phyloP scores from a whole-genome alignment of 2,888 invertebrate species.

The Cheilosia variabilis region DNA sequence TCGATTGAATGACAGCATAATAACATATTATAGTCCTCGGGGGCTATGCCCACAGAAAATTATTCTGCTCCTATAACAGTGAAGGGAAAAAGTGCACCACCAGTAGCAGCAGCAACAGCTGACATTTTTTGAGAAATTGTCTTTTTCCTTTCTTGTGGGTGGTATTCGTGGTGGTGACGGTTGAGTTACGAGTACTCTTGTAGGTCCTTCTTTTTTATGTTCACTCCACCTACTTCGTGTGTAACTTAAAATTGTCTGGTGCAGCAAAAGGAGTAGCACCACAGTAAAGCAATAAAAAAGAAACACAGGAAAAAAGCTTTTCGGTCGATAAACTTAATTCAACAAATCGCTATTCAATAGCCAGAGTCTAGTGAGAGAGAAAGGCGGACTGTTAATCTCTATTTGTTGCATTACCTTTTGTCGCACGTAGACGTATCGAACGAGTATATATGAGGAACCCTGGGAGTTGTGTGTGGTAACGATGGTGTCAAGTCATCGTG shows the following conservation, averaged over 20 bases:
- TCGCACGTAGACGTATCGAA: neutral
- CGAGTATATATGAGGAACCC: neutral
- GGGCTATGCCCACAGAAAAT: conserved; percentile 40
- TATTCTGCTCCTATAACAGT: conserved; percentile 5
- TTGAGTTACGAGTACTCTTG: neutral
- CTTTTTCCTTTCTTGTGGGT: conserved; percentile 22
- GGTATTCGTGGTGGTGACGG: neutral
- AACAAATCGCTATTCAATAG: conserved; percentile 54
- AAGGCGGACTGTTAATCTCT: conserved; percentile 17
- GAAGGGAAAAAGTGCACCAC: conserved; percentile 23
- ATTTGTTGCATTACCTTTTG: conserved; percentile 38
- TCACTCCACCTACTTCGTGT: conserved; percentile 19
- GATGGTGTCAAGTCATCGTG: conserved; percentile 22
- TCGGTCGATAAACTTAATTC: conserved; percentile 49
- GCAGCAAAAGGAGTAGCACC: conserved; percentile 12
- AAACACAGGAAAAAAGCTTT: neutral
- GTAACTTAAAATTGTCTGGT: conserved; percentile 30
- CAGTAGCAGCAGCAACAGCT: conserved; percentile 25
- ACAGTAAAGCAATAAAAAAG: neutral
- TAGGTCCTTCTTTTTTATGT: conserved; percentile 6
- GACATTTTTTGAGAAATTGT: conserved; percentile 27
- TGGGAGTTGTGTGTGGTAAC: conserved; percentile 9
- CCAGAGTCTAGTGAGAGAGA: conserved; percentile 25
- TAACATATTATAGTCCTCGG: conserved; percentile 43
- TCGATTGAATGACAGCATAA: conserved; percentile 60